Percentiles rank a stretch among this genome's conserved stretches.
phyloP scores from a whole-genome alignment of 2,888 invertebrate genomes.

The Megastigmus dorsalis region DNA sequence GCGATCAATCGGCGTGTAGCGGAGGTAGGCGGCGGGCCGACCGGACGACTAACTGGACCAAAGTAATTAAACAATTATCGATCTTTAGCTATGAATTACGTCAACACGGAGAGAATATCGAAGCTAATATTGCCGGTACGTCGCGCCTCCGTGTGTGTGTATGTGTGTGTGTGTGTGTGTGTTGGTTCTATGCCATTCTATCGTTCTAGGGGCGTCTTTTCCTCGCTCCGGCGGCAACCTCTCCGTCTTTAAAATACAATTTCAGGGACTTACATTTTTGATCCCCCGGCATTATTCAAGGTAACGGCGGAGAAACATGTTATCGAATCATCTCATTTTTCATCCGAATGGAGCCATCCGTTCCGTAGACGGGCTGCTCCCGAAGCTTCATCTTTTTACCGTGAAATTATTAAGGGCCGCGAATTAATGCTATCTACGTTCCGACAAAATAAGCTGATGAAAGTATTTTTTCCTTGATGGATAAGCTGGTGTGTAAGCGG shows the following conservation, averaged over 20 bases:
- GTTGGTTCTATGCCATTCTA: neutral
- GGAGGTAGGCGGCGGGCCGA: too few relatives aligned
- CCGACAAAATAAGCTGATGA: too few relatives aligned
- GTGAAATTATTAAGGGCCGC: slow-evolving; percentile 3
- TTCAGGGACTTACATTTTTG: slow-evolving; percentile 35
- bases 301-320: slow-evolving; percentile 38
- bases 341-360: slow-evolving; percentile 16
- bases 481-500: too few relatives aligned
- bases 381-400: neutral
- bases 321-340: slow-evolving; percentile 15
- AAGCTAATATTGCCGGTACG: slow-evolving; percentile 7
- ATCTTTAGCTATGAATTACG: slow-evolving; percentile 29
- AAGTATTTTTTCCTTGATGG: too few relatives aligned
- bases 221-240: neutral
- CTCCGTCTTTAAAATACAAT: slow-evolving; percentile 11
- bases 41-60: slow-evolving; percentile 38
- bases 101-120: slow-evolving; percentile 36
- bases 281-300: slow-evolving; percentile 40
- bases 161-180: too few relatives aligned
- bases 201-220: neutral
- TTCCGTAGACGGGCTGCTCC: neutral
- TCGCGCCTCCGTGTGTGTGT: neutral
- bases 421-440: neutral
- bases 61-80: slow-evolving; percentile 50
- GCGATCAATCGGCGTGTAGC: slow-evolving; percentile 24